Evolutionary conservation across 2,888 invertebrate species (phyloP), one percentile per base, ranked within the genome.

Genomic region (Euspilapteryx auroguttella): DNA sequence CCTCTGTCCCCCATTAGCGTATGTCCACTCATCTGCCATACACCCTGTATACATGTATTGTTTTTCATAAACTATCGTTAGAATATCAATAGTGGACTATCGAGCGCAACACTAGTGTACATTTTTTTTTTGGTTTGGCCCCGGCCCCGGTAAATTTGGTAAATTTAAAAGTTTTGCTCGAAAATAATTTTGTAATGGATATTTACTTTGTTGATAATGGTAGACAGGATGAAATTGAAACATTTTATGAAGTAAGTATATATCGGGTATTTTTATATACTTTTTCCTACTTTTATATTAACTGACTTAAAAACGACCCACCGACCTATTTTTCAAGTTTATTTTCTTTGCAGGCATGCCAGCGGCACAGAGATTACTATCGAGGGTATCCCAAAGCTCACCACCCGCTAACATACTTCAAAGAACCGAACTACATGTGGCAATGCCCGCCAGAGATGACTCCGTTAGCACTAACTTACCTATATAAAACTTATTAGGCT

Each of bases 361-460:
- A 83, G 45, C 55, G 73, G 17, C 80, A 82, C 36, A 64, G 84
- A 33, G 79, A 82, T 41, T 81, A 80, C 44, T 83, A 83, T 44
- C 78, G 78, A 50, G 82, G 83, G 23, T 76, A 77, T 34, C 57
- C 78, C 2, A 79, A 79, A 29, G 61, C 69, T 2, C 41, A 80
- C 33, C 82, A 83, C 50, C 81, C 82, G 1, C 43, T 83, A 24
- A 45, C 62, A 27, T 83, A 78, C 46, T 85, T 83, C 49, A 73
- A 62, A 34, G 58, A 63, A 1, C 48, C 68, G 3, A 49, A 64
- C 25, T 79, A 69, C 38, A 43, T 46, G 37, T 81, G 68, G 46
- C 81, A 81, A 44, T 81, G 81, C 40, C 77, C 82, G 6, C 49
- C 66, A 24, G 78, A 79, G 41, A 78, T 80, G 49, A 79, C 80